Base-by-base conservation (phyloP, 2,888 invertebrate genomes). In the Odontothrips loti region DNA sequence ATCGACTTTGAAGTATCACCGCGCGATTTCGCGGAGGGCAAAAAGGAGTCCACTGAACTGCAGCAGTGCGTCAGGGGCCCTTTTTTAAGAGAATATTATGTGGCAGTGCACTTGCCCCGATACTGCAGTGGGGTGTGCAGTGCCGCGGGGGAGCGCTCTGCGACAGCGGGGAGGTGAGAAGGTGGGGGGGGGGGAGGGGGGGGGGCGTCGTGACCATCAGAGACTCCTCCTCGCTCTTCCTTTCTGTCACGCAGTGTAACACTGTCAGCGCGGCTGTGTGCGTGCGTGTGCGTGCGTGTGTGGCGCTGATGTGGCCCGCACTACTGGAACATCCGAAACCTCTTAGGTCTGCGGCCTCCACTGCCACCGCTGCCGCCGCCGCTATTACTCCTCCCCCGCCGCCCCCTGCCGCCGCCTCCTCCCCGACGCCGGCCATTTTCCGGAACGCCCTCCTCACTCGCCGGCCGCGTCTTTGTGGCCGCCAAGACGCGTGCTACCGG, bases 321-420 rank as follows among this genome's bases (percentile, higher is more conserved):
- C 68, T 68, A 68, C 68, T 68, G 68, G 68, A 68, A 68, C 68
- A 68, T 68, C 68, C 68, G 68, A 68, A 68, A 68, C 68, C 68
- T 68, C 68, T 68, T 68, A 68, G 68, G 27, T 9, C 58, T 20
- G 17, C 58, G 58, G 58, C 58, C 34, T 2, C 34, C 34, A 6
- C 34, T 43, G 34, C 34, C 34, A 6, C 34, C 34, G 34, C 34
- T 43, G 34, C 6, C 34, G 34, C 34, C 34, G 34, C 34, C 34
- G 34, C 34, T 43, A 43, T 43, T 43, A 43, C 34, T 43, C 34
- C 34, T 6, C n/a, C n/a, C n/a, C n/a, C n/a, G n/a, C 34, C 34
- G 34, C 6, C 6, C 34, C 34, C 34, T 43, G 34, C 34, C 6
- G 34, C 34, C 6, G 2, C 34, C 6, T 43, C 34, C 34, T 6